Conservation (phyloP, 2,888 invertebrate species). For the Taphrorychus bicolor region DNA sequence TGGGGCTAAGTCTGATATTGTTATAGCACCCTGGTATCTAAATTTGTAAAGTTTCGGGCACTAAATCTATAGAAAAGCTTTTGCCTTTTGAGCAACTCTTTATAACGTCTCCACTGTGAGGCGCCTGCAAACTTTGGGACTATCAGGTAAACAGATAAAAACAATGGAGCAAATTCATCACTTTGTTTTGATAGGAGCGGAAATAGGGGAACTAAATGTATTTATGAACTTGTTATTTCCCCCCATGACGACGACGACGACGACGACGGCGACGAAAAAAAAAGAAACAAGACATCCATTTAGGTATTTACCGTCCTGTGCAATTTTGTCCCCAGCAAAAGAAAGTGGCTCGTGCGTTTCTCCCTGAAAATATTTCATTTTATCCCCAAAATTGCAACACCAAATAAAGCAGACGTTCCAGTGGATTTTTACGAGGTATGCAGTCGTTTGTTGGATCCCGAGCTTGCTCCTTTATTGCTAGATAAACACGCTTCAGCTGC, state of each 20-base stretch:
- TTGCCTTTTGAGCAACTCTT: no score
- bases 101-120: neutral
- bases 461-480: conserved; percentile 16
- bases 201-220: neutral
- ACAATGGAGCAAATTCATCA: conserved; percentile 3
- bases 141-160: conserved; percentile 5
- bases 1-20: no score
- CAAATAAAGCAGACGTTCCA: conserved; percentile 11
- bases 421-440: conserved; percentile 13
- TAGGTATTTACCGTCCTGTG: no score
- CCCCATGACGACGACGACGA: no score
- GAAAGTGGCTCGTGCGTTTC: no score
- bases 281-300: no score
- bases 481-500: conserved; percentile 20
- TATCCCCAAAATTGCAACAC: conserved; percentile 9
- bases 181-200: neutral
- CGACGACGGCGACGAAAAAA: no score
- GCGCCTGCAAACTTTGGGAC: conserved; percentile 1
- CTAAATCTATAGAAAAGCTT: no score
- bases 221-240: conserved; percentile 6
- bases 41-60: no score
- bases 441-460: conserved; percentile 2
- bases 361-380: conserved; percentile 6
- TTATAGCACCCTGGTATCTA: no score
- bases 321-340: neutral